Evolutionary conservation across 1,140 invertebrate species (phyloP), one percentile per base, ranked within the genome.

Genomic region (Drosophila chauvacae): DNA sequence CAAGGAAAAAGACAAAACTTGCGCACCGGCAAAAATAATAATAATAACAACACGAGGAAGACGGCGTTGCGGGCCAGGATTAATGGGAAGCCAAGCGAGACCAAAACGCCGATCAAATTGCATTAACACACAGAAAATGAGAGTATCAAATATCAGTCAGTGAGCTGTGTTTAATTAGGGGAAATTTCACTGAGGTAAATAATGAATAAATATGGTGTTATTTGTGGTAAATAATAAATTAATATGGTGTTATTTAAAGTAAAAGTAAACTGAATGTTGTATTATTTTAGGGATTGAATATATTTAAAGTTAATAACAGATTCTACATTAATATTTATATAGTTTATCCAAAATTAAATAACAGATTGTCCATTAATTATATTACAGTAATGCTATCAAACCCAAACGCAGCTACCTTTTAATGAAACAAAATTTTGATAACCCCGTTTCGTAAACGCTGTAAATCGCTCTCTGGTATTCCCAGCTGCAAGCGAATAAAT

Each of bases 1-100:
- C 85, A 90, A 80, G 85, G 78, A 88, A 88, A 69, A 84, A 90
- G 85, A 90, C 85, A 88, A 73, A 68, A 73, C 39, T 74, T 42
- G 51, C 58, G 60, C 53, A 75, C 55, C 61, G 55, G 44, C 64
- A 74, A 66, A 44, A 68, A 45, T 50, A 60, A 58, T 28, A 65
- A 47, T 26, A 48, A 69, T 33, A 69, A 69, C 39, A 69, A 66
- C 66, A 53, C 62, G 37, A 78, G 45, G 71, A 82, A 82, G 60
- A 70, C 51, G 55, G 66, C 45, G 53, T 58, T 56, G 64, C 72
- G 62, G 70, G 65, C 66, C 47, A 70, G 66, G 66, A 70, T 70
- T 70, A 68, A 51, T 55, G 63, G 39, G 63, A 70, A 81, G 51
- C 57, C 53, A 79, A 77, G 28, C 47, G 51, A 58, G 47, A 45